Evolutionary conservation across 2,888 invertebrate genomes (phyloP).

Genomic region (Cheilosia vernalis): DNA sequence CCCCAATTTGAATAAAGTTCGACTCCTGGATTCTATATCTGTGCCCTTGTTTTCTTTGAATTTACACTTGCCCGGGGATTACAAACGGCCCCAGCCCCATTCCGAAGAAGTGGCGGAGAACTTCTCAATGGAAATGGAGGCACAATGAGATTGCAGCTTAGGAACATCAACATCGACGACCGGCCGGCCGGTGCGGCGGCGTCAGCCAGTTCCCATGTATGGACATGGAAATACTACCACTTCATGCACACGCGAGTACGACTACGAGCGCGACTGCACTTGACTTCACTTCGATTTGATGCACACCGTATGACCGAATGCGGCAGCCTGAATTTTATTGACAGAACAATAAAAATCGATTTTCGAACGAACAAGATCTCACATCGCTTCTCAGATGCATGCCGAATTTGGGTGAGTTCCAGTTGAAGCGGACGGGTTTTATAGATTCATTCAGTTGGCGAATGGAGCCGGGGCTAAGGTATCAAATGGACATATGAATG

Average conservation of each 20-base stretch:
- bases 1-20: conserved; percentile 73
- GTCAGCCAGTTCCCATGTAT: conserved; percentile 71
- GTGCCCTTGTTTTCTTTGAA: conserved; percentile 53
- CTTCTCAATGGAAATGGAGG: conserved; percentile 49
- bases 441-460: conserved; percentile 51
- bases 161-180: conserved; percentile 35
- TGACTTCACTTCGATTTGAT: conserved; percentile 70
- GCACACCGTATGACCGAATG: conserved; percentile 67
- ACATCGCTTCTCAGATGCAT: conserved; percentile 46
- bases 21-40: conserved; percentile 36
- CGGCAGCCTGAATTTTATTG: conserved; percentile 72
- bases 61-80: conserved; percentile 66
- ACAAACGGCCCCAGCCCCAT: conserved; percentile 13
- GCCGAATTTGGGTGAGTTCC: conserved; percentile 60
- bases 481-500: conserved; percentile 71
- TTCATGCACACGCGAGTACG: conserved; percentile 37
- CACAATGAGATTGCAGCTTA: conserved; percentile 51
- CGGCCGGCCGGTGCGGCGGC: conserved; percentile 41
- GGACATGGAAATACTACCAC: conserved; percentile 67
- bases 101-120: conserved; percentile 2
- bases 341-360: conserved; percentile 75
- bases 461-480: conserved; percentile 6
- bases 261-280: conserved; percentile 59
- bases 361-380: conserved; percentile 64
- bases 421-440: conserved; percentile 27